Percentiles rank a stretch among this genome's conserved stretches.
Evolutionary conservation across 1,140 invertebrate genomes (phyloP).

Genomic region (Oryzaephilus surinamensis): DNA sequence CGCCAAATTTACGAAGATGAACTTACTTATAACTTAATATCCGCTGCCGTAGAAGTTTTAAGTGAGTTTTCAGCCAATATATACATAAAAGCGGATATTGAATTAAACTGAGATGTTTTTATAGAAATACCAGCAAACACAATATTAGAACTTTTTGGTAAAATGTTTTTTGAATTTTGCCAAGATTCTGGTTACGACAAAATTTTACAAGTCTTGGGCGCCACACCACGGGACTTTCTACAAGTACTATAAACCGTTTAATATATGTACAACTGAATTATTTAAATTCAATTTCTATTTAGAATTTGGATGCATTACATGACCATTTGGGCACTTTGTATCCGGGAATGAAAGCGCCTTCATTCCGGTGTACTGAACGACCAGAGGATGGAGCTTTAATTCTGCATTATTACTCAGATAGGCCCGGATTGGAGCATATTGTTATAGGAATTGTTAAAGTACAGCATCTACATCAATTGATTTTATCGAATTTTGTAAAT

Average conservation of each 20-base stretch:
- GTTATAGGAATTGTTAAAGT: conserved; percentile 93
- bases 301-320: conserved; percentile 90
- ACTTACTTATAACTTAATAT: conserved; percentile 87
- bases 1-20: conserved; percentile 92
- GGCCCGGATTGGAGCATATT: conserved; percentile 85
- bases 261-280: conserved; percentile 4
- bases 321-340: conserved; percentile 87
- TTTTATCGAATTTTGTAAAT: neutral
- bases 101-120: conserved; percentile 19
- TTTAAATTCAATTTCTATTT: no score
- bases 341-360: conserved; percentile 86
- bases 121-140: conserved; percentile 81
- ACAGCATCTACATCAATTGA: conserved; percentile 16
- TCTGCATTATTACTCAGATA: conserved; percentile 87
- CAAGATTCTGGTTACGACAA: conserved; percentile 91
- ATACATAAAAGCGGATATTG: neutral
- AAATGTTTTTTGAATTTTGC: conserved; percentile 90
- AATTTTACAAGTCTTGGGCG: conserved; percentile 83
- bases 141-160: conserved; percentile 87
- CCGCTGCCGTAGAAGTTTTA: conserved; percentile 78
- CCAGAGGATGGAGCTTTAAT: conserved; percentile 74
- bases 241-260: conserved; percentile 48
- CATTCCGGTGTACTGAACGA: conserved; percentile 80
- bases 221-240: conserved; percentile 83
- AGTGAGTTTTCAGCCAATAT: conserved; percentile 51